Conservation (phyloP, 1,140 invertebrate species). For the Dendrolimus punctatus region DNA sequence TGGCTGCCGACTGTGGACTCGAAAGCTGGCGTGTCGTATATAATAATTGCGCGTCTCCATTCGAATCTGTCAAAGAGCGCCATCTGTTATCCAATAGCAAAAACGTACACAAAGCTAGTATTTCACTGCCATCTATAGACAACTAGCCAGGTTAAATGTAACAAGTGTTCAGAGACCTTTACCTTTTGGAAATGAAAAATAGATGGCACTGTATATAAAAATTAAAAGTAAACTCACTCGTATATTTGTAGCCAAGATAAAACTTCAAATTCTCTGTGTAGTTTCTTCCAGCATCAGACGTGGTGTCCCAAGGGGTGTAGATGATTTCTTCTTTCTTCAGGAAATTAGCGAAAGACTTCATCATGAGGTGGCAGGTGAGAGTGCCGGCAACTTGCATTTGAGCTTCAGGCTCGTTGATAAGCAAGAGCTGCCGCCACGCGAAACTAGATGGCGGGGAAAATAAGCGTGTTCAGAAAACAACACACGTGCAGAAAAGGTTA, state of each 20-base stretch:
- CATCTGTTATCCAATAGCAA: constrained; percentile 10
- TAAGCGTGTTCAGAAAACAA: constrained; percentile 36
- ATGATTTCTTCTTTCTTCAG: constrained; percentile 72
- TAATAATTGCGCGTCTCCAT: constrained; percentile 62
- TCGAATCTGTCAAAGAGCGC: constrained; percentile 53
- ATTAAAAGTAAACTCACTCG: constrained; percentile 68
- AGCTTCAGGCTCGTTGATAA: constrained; percentile 81
- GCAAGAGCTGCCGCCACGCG: constrained; percentile 78
- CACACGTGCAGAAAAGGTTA: constrained; percentile 13
- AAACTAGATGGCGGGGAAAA: constrained; percentile 73
- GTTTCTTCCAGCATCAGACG: constrained; percentile 73
- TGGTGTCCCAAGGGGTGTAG: constrained; percentile 70
- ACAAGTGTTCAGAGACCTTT: not conserved
- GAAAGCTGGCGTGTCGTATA: constrained; percentile 69
- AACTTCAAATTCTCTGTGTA: constrained; percentile 62
- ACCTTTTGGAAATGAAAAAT: not conserved
- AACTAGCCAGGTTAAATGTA: constrained; percentile 1
- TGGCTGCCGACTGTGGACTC: constrained; percentile 54
- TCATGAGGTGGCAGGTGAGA: constrained; percentile 79
- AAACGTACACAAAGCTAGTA: not conserved
- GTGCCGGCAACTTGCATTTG: constrained; percentile 76
- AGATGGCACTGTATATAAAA: not conserved
- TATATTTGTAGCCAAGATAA: constrained; percentile 64
- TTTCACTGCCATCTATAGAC: constrained; percentile 8
- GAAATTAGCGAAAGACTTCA: constrained; percentile 77